Evolutionary conservation across 1,140 invertebrate species (phyloP).

Genomic region (Apocrypta bakeri): DNA sequence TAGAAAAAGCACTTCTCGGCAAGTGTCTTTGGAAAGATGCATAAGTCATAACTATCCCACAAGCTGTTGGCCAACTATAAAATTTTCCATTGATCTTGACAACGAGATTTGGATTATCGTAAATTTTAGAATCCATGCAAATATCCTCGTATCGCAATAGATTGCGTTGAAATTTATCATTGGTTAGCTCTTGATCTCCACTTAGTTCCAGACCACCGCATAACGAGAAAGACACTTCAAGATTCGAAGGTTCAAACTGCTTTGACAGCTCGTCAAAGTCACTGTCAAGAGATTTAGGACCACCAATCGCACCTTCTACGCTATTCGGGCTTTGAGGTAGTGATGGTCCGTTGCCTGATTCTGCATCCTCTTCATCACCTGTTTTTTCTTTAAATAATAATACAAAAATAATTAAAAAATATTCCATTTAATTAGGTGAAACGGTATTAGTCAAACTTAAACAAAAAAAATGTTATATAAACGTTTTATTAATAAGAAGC

Average conservation of each 20-base stretch:
- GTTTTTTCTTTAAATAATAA: constrained; percentile 63
- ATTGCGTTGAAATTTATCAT: constrained; percentile 84
- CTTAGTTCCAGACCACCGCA: constrained; percentile 83
- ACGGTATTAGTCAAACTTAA: background rate
- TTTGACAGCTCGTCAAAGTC: constrained; percentile 83
- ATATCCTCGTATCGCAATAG: constrained; percentile 90
- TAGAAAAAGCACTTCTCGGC: constrained; percentile 74
- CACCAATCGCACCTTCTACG: constrained; percentile 83
- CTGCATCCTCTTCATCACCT: constrained; percentile 89
- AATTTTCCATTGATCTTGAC: constrained; percentile 91
- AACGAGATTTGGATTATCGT: constrained; percentile 90
- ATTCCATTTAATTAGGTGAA: background rate
- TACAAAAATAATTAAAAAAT: constrained; percentile 39
- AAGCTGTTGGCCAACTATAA: constrained; percentile 91
- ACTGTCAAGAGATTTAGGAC: constrained; percentile 83
- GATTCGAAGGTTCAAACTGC: background rate
- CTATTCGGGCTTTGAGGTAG: constrained; percentile 94
- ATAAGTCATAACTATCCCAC: constrained; percentile 89
- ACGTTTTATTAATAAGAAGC: background rate
- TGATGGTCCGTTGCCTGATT: constrained; percentile 95
- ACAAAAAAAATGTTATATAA: too few relatives aligned
- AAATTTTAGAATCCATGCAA: constrained; percentile 84
- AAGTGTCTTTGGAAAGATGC: constrained; percentile 89
- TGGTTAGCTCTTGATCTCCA: constrained; percentile 74
- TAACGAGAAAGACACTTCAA: constrained; percentile 83